Base-by-base conservation (phyloP, 2,888 invertebrate genomes). In the Lordiphosa fenestrarum region DNA sequence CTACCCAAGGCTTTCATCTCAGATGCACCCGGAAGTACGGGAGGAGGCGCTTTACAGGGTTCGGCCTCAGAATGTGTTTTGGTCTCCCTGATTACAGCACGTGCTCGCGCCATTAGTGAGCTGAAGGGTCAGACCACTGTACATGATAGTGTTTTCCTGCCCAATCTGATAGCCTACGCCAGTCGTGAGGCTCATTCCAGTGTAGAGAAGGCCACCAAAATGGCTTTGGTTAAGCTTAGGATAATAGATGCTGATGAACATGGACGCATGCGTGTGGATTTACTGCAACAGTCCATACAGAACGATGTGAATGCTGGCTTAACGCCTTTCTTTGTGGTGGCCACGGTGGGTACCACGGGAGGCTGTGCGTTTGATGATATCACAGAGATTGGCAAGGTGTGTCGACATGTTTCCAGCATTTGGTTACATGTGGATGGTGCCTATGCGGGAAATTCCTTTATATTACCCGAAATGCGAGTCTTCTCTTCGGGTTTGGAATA, bases 391-490 rank as follows among this genome's bases (percentile, higher is more conserved):
- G 94, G 96, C 2, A 93, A 94, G 13, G 91, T 96, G 2, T 93
- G 94, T 70, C 91, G 91, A 55, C 89, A 86, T 48, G 73, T 87
- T 10, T 91, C 93, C 0, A 90, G 91, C 50, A 91, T 94, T n/a
- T 97, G 96, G 96, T 91, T 96, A 23, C 96, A 96, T 88, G 95
- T 96, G 2, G 96, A 96, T 87, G 96, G 94, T 0, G 96, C 96
- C 0, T 97, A 96, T 86, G 96, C 95, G 1, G 97, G 97, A 3
- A 95, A 93, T 77, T 93, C 95, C 0, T 94, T 97, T 83, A 95
- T 97, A 61, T 94, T 96, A 77, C 96, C 96, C 0, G 96, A 96
- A 89, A 92, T 95, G 88, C 92, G 94, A 61, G 90, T 91, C 0
- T 90, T 92, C 42, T 91, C 93, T 82, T 90, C 91, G 4, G 94